These are phyloP conservation scores for Meiosimyza decipiens DNA, from an alignment of 2,888 invertebrate genomes.

Conservation along the genomic window DNA sequence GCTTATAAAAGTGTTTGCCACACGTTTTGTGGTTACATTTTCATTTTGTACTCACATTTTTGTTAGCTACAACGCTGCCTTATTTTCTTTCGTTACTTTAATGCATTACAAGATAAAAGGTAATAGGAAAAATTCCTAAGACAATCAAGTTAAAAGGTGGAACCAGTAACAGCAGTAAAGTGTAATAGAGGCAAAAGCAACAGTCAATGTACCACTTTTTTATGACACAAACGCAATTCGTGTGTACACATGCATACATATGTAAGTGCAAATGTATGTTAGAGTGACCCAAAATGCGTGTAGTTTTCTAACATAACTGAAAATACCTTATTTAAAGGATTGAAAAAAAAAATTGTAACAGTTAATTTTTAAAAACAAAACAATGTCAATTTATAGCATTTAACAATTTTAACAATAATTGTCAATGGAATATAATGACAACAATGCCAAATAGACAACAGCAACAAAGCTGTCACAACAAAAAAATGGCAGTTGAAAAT, in stretches of 20 bases:
- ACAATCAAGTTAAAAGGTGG: constrained; percentile 33
- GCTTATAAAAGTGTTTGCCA: constrained; percentile 22
- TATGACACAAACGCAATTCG: constrained; percentile 11
- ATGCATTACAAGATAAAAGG: not conserved
- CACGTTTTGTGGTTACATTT: constrained; percentile 32
- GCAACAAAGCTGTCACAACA: too few relatives aligned
- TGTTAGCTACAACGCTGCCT: not conserved
- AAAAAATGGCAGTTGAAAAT: too few relatives aligned
- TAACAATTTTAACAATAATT: too few relatives aligned
- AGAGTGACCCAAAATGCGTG: too few relatives aligned
- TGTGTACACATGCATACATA: not conserved
- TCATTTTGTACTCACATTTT: constrained; percentile 27
- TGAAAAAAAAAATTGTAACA: too few relatives aligned
- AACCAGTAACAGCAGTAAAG: not conserved
- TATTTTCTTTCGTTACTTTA: not conserved
- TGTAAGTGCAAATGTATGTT: not conserved
- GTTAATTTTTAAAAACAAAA: too few relatives aligned
- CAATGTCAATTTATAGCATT: too few relatives aligned
- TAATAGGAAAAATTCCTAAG: constrained; percentile 6
- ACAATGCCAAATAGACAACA: too few relatives aligned
- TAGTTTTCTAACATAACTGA: too few relatives aligned
- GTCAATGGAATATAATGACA: too few relatives aligned
- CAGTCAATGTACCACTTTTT: constrained; percentile 9
- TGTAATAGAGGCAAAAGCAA: not conserved
- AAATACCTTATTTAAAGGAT: too few relatives aligned